Evolutionary conservation across 2,113 vertebrate species (phyloP).

Genomic region (Nycticorax nycticorax): DNA sequence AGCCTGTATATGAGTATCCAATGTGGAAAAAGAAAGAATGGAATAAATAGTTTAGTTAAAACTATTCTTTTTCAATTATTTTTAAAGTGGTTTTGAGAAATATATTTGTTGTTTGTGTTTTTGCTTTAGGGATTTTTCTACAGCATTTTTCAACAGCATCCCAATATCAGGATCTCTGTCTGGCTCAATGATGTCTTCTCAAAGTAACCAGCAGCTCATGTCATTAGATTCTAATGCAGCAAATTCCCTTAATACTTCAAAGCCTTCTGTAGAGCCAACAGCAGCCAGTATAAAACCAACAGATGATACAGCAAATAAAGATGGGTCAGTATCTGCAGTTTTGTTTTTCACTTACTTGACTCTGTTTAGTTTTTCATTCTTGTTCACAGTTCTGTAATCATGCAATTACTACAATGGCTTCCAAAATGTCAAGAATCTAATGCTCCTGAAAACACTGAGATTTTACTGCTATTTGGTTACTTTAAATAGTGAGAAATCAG

Average conservation of each 20-base stretch:
- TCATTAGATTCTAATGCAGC: conserved; percentile 86
- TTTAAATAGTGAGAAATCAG: background rate
- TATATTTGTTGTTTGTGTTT: background rate
- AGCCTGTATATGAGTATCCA: background rate
- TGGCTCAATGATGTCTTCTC: conserved; percentile 89
- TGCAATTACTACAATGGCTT: background rate
- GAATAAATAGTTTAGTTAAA: background rate
- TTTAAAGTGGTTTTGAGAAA: background rate
- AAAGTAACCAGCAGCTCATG: conserved; percentile 86
- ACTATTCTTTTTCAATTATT: background rate
- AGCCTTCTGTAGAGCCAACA: conserved; percentile 82
- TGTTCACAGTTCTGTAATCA: background rate
- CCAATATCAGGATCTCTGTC: conserved; percentile 89
- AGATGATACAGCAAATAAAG: conserved; percentile 84
- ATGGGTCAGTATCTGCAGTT: conserved; percentile 77
- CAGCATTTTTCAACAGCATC: conserved; percentile 96
- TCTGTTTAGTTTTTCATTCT: background rate
- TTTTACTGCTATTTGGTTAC: background rate
- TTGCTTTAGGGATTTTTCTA: conserved; percentile 91
- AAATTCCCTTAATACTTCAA: conserved; percentile 80
- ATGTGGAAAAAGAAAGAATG: background rate
- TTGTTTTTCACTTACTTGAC: background rate
- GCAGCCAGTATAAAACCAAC: conserved; percentile 77
- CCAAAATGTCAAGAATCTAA: background rate
- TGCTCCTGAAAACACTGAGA: background rate